A percentile compares a stretch with the other conserved stretches of the same genome.
Conservation (phyloP, 2,797 vertebrate species). For the Limosa lapponica region DNA sequence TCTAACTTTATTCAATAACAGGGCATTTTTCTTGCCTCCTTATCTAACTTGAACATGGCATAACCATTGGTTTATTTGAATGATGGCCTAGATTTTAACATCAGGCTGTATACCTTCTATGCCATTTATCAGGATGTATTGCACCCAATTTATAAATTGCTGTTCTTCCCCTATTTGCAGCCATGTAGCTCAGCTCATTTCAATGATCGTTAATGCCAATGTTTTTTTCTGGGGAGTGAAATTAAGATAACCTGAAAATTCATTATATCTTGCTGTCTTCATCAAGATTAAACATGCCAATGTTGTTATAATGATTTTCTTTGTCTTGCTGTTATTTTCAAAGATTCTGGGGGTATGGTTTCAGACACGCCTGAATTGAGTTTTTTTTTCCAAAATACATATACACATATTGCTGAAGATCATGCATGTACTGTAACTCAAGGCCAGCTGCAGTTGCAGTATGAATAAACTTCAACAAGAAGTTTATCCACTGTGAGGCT, state of each 20-base stretch:
- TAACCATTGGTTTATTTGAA: conserved; percentile 4
- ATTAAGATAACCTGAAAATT: conserved; percentile 1
- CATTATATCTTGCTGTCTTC: background rate
- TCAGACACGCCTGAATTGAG: background rate
- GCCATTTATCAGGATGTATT: background rate
- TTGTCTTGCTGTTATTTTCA: background rate
- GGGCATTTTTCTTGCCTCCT: background rate
- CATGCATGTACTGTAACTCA: background rate
- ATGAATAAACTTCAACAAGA: background rate
- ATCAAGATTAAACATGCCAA: background rate
- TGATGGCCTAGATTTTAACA: background rate
- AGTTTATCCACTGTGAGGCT: background rate
- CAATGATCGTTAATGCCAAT: background rate
- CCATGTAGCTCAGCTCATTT: background rate
- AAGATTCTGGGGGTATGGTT: background rate
- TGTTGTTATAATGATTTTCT: background rate
- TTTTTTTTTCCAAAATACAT: background rate
- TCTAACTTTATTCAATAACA: background rate
- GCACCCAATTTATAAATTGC: background rate
- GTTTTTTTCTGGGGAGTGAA: background rate
- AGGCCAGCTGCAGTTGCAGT: background rate
- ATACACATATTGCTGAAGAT: background rate
- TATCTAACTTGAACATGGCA: background rate
- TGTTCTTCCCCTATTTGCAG: background rate
- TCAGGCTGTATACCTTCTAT: background rate